These are phyloP conservation scores for Mycteria americana DNA, from an alignment of 2,797 vertebrate genomes.

Conservation along the genomic window DNA sequence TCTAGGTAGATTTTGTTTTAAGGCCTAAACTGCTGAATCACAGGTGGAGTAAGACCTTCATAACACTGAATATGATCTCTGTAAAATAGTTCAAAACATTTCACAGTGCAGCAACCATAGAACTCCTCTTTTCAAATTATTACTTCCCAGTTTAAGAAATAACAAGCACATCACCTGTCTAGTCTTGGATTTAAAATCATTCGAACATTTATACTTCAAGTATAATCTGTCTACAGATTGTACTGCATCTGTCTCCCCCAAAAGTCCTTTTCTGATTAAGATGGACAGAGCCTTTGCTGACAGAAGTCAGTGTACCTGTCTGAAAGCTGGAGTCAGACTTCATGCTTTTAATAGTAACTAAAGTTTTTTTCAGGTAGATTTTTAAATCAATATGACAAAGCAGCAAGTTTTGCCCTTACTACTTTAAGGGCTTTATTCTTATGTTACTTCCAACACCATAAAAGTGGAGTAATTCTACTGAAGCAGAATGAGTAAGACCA, in stretches of 20 bases:
- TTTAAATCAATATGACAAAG: not conserved
- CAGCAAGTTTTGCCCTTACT: not conserved
- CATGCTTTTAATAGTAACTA: not conserved
- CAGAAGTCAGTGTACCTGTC: not conserved
- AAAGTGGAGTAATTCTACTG: not conserved
- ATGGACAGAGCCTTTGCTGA: not conserved
- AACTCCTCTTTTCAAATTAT: not conserved
- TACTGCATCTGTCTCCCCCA: not conserved
- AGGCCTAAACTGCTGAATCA: not conserved
- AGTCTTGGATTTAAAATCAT: not conserved
- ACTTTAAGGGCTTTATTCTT: not conserved
- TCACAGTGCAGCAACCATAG: not conserved
- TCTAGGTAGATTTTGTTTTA: not conserved
- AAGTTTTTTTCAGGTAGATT: not conserved
- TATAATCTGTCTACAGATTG: not conserved
- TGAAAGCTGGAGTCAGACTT: not conserved
- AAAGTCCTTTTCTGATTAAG: not conserved
- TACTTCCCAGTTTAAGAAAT: not conserved
- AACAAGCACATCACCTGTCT: not conserved
- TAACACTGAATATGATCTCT: not conserved
- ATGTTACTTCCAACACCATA: not conserved
- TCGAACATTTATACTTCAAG: not conserved
- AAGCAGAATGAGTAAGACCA: not conserved
- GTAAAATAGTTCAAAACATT: not conserved
- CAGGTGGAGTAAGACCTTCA: not conserved